phyloP scores from a whole-genome alignment of 2,888 invertebrate genomes.

The Drosophila acutilabella region DNA sequence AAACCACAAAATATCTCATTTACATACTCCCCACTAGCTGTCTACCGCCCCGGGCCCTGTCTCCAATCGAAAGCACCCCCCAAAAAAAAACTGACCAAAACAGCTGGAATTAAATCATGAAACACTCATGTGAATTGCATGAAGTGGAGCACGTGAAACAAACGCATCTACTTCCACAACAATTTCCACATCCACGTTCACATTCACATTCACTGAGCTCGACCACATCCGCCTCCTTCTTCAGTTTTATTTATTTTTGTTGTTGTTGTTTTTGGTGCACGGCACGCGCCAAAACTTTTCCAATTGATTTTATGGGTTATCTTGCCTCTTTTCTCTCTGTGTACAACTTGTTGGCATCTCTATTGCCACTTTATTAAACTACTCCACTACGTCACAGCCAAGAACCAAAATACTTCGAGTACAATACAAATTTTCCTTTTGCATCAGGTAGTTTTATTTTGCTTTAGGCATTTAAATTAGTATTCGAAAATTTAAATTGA shows the following conservation, averaged over 20 bases:
- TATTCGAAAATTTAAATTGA: neutral
- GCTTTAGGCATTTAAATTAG: neutral
- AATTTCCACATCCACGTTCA: constrained; percentile 3
- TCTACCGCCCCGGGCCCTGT: neutral
- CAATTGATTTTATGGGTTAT: constrained; percentile 69
- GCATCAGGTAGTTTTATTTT: neutral
- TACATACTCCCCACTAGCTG: constrained; percentile 49
- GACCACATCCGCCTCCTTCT: neutral
- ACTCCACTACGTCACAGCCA: constrained; percentile 31
- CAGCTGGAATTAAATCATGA: constrained; percentile 52
- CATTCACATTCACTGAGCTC: neutral
- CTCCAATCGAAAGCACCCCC: neutral
- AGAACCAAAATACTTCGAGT: constrained; percentile 8
- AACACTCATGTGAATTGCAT: constrained; percentile 76
- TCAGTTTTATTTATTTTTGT: constrained; percentile 1
- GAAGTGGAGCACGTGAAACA: constrained; percentile 71
- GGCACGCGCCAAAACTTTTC: constrained; percentile 51
- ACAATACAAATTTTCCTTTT: constrained; percentile 7
- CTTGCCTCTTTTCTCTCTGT: constrained; percentile 41
- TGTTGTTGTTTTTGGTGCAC: constrained; percentile 12
- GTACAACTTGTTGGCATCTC: constrained; percentile 38
- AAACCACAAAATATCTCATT: constrained; percentile 77
- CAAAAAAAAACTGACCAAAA: constrained; percentile 52
- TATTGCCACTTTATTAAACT: constrained; percentile 70
- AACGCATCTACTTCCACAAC: constrained; percentile 23